phyloP scores from a whole-genome alignment of 2,113 vertebrate genomes.

The Tangachromis dhanisi region DNA sequence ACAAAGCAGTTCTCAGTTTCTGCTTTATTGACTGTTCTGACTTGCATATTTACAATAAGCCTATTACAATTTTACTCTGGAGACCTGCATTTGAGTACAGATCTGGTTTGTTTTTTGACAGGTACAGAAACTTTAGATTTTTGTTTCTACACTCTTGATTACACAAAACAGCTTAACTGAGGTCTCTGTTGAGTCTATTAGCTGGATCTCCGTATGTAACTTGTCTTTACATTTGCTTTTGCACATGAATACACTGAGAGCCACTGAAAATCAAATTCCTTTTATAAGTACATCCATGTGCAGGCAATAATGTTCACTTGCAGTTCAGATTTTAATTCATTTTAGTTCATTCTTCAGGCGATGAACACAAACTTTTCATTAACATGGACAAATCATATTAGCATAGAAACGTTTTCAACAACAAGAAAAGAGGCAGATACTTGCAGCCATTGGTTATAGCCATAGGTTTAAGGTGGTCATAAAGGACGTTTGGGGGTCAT shows the following conservation, averaged over 20 bases:
- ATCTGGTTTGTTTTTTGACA: not conserved
- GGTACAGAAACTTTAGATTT: not conserved
- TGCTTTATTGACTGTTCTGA: not conserved
- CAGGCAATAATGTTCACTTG: not conserved
- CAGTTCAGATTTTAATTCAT: not conserved
- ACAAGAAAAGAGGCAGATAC: not conserved
- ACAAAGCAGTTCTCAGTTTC: not conserved
- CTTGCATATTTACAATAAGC: not conserved
- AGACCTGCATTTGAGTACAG: not conserved
- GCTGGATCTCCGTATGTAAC: not conserved
- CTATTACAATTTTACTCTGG: not conserved
- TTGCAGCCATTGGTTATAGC: not conserved
- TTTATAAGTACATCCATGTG: not conserved
- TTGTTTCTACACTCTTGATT: not conserved
- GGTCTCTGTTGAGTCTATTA: not conserved
- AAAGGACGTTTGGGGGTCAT: not conserved
- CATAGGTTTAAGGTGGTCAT: fast-evolving
- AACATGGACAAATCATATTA: not conserved
- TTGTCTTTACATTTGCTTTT: not conserved
- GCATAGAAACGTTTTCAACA: fast-evolving
- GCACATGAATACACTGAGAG: not conserved
- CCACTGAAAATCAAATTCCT: not conserved
- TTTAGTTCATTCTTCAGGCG: not conserved
- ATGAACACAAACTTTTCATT: not conserved
- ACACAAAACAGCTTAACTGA: not conserved